Evolutionary conservation across 2,888 invertebrate species (phyloP), one percentile per base, ranked within the genome.

Genomic region (Cyclophora punctaria): DNA sequence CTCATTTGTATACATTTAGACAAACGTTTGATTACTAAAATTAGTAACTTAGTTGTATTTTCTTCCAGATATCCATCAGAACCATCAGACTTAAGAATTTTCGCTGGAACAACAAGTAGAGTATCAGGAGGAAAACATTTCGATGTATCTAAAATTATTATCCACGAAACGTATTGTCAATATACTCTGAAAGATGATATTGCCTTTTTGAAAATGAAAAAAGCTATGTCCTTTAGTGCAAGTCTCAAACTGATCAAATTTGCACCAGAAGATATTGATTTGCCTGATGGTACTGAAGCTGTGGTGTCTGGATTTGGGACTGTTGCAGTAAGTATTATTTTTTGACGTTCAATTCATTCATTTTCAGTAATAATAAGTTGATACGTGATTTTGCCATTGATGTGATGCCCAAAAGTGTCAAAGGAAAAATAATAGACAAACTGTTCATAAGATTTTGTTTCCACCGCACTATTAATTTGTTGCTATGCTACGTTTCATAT

Each of bases 221-320:
- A 60, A 34, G 55, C 56, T 6, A 82, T 89, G 5, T 60, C 52
- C 0, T 80, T 82, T 7, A 65, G 72, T 37, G 43, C 57, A 40
- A 73, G 61, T 33, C 66, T 84, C 3, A 62, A 57, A 35, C 61
- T 79, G 3, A 62, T 87, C n/a, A 34, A 58, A 2, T 59, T 81
- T 48, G 78, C 86, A 6, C 54, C 67, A 2, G 45, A 63, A 41
- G 57, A 64, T 53, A 62, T 71, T 7, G 49, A 55, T 4, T 54
- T 88, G 7, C 63, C 75, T 40, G 64, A 53, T 52, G 85, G 84
- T 3, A 64, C 75, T 5, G 71, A 71, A 58, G 87, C 88, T 4
- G 7, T 85, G 3, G 84, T 89, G 2, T 78, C 88, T 42, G 89
- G 89, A 49, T 89, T 73, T 67, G 89, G 89, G 34, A 65, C 68